phyloP scores from a whole-genome alignment of 2,113 vertebrate genomes.

The Halichoerus grypus region DNA sequence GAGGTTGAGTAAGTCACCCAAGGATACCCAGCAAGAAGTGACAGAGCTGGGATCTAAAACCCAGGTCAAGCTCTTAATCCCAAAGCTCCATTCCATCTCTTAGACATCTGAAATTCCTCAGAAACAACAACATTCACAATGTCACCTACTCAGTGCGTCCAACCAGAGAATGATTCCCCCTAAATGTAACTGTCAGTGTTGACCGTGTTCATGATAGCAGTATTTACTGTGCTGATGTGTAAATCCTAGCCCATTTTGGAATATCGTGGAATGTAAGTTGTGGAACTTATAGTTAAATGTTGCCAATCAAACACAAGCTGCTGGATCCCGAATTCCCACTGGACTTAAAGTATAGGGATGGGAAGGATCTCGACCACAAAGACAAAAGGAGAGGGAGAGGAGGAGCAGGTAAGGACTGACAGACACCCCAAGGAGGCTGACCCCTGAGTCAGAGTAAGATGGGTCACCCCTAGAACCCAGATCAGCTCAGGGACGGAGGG shows the following conservation, averaged over 20 bases:
- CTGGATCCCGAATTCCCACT: neutral
- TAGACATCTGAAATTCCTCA: neutral
- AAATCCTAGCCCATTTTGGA: neutral
- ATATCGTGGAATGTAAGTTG: rapidly evolving
- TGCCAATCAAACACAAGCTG: neutral
- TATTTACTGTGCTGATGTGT: too few species aligned
- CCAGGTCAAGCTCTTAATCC: neutral
- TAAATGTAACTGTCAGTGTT: neutral
- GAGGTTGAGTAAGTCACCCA: neutral
- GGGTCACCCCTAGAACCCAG: neutral
- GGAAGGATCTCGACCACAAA: neutral
- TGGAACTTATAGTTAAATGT: neutral
- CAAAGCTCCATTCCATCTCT: neutral
- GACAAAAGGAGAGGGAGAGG: neutral
- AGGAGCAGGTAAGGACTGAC: neutral
- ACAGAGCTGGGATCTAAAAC: neutral
- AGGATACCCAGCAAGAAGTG: neutral
- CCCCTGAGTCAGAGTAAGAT: neutral
- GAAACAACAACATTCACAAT: neutral
- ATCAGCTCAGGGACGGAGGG: neutral
- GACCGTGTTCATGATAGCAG: neutral
- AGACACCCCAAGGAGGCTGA: neutral
- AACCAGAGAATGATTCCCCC: neutral
- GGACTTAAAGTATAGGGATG: neutral
- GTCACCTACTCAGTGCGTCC: neutral